Base-by-base conservation (phyloP, 2,797 vertebrate species). In the Chiloscyllium punctatum region DNA sequence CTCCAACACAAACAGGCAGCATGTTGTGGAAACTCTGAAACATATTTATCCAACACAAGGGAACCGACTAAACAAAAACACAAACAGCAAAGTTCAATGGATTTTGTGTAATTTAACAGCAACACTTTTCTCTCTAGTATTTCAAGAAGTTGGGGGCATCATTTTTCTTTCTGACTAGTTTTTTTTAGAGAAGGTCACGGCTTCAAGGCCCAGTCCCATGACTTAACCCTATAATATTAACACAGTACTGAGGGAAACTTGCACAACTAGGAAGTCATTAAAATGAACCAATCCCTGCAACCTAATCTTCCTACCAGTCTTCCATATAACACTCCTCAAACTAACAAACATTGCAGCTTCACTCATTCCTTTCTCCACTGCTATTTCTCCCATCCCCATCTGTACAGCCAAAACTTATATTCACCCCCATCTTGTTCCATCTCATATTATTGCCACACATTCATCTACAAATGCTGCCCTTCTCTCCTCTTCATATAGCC, bases 21-120 rank as follows among this genome's bases (percentile, higher is more conserved):
- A 92, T 69, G 88, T 91, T 91, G 62, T 69, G n/a, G n/a, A 69
- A 92, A 92, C n/a, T 37, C 18, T 3, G 25, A 69, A 21, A 69
- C 25, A 68, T 42, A 69, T 92, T 69, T 92, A 92, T 92, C 23
- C 90, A 92, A 92, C 90, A 92, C 66, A 68, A 92, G 62, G 90
- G 66, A 92, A 27, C 87, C 13, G 18, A 90, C 25, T 21, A 90
- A 68, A 9, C 37, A 37, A 25, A 11, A 37, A 92, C 21, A 23
- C n/a, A 0, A 92, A 69, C 21, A 42, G 62, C n/a, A 37, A 21
- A 69, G 37, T 92, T 92, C 42, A 69, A 42, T 68, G n/a, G 90
- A 42, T 42, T 69, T 72, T 92, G 2, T 68, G 0, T 92, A 21
- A 69, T 57, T 62, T 90, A 90, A 90, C 27, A 90, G 53, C 3